Base-by-base conservation (phyloP, 2,888 invertebrate species). In the Dasypolia templi region DNA sequence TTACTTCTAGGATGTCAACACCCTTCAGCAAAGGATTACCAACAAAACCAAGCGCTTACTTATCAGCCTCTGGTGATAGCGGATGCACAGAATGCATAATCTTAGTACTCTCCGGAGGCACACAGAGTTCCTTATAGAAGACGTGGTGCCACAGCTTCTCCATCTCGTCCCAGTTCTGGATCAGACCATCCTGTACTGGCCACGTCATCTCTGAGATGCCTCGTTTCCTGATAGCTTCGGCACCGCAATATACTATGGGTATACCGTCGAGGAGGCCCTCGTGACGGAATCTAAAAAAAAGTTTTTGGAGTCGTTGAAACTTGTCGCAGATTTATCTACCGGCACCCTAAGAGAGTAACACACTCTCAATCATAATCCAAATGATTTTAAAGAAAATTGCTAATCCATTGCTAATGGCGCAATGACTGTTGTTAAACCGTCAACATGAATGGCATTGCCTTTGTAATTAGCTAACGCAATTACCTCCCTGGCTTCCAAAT, bases 61-160 rank as follows among this genome's bases (percentile, higher is more conserved):
- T 94, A 77, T 98, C 98, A 77, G 97, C 97, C 91, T 97, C 98
- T 32, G 98, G 97, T 89, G 98, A 98, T 64, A 98, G 96, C 0
- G 98, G 98, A 62, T 98, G 98, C 90, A 98, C 97, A 3, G 98
- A 97, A 79, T 98, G 96, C 87, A 99, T 96, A 51, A 98, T 97
- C 26, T 97, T 98, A 86, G 98, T 97, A 87, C 98, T 97, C 92
- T 98, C 98, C 0, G 98, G 98, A 5, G 98, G 98, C 19, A 98
- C 97, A 85, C 97, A 96, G 72, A 98, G 96, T 89, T 98, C 98
- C 89, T 97, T 98, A 96, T 98, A 98, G 94, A 98, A 98, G 39
- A 98, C 97, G 92, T 98, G 98, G 91, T 98, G 98, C 98, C 98
- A 98, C 86, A 98, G 97, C 93, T 98, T 98, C 93, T 98, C 98